These are phyloP conservation scores for Pemphigus obesinymphae DNA, from an alignment of 1,140 invertebrate species.

Conservation along the genomic window DNA sequence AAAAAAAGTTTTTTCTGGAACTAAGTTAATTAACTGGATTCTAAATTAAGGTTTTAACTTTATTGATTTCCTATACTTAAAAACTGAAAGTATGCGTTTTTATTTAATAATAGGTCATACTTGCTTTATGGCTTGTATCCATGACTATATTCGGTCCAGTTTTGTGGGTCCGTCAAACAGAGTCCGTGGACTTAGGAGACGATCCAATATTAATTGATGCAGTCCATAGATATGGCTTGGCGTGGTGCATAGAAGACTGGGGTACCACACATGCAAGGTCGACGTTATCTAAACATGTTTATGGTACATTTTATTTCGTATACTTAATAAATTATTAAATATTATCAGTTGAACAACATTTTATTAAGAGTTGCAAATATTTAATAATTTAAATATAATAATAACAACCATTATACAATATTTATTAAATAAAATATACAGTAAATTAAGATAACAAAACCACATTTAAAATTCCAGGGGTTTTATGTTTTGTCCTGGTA, in stretches of 20 bases:
- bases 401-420: no score
- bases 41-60: no score
- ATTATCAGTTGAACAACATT: no score
- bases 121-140: slow-evolving; percentile 61
- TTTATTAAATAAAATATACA: no score
- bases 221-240: slow-evolving; percentile 47
- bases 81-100: no score
- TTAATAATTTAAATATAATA: not conserved
- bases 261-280: slow-evolving; percentile 43
- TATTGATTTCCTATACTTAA: no score
- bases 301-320: slow-evolving; percentile 28
- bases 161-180: slow-evolving; percentile 55
- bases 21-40: no score
- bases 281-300: slow-evolving; percentile 40
- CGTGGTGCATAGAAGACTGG: slow-evolving; percentile 62
- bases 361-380: no score
- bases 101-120: slow-evolving; percentile 52
- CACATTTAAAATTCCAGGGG: slow-evolving; percentile 52
- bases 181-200: slow-evolving; percentile 51
- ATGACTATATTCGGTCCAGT: slow-evolving; percentile 64
- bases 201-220: slow-evolving; percentile 47
- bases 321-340: no score
- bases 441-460: not conserved
- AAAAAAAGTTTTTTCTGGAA: no score
- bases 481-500: slow-evolving; percentile 65